Conservation (phyloP, 2,113 vertebrate species). For the Lepisosteus osseus region DNA sequence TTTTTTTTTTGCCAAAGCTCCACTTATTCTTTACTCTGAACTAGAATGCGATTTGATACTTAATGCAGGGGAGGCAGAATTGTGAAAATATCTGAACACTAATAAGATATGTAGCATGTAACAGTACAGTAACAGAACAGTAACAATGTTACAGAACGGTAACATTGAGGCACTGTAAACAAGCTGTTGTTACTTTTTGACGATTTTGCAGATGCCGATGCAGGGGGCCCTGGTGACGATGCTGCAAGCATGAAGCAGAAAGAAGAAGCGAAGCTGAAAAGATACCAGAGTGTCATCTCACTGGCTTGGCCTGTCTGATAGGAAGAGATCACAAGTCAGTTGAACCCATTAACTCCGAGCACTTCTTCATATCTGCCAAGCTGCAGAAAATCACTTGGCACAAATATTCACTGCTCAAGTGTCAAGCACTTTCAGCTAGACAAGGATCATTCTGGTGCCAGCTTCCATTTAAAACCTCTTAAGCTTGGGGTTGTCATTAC, state of each 20-base stretch:
- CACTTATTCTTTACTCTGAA: too few relatives aligned
- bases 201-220: too few relatives aligned
- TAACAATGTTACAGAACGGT: too few relatives aligned
- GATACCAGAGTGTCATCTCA: constrained; percentile 7
- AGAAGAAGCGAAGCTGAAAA: constrained; percentile 6
- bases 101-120: too few relatives aligned
- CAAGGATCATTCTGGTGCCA: constrained; percentile 18
- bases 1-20: too few relatives aligned
- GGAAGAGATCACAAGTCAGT: constrained; percentile 19
- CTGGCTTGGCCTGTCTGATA: constrained; percentile 16
- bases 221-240: background rate
- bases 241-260: background rate
- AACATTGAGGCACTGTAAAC: too few relatives aligned
- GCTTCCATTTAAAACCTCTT: constrained; percentile 35
- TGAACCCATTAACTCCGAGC: constrained; percentile 31
- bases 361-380: constrained; percentile 31
- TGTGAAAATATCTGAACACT: too few relatives aligned
- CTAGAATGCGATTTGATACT: too few relatives aligned
- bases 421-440: constrained; percentile 17
- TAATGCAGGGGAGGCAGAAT: too few relatives aligned
- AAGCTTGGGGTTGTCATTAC: constrained; percentile 17
- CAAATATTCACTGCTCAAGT: constrained; percentile 22
- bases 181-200: too few relatives aligned
- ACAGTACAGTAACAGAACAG: too few relatives aligned
- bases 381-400: constrained; percentile 32